phyloP scores from a whole-genome alignment of 1,140 invertebrate genomes.

The Delia radicum region DNA sequence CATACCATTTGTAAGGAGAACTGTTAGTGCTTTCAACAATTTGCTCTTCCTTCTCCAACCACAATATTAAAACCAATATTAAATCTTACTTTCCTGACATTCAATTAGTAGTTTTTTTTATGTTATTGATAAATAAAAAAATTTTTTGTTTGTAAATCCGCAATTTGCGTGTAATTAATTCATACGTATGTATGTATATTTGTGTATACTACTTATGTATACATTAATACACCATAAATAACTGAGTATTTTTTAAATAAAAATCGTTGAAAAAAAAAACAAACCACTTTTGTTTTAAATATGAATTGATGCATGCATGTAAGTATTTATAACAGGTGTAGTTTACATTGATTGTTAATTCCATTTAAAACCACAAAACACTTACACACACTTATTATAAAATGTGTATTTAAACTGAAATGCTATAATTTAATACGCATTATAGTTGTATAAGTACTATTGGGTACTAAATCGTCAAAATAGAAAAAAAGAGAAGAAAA shows the following conservation, averaged over 20 bases:
- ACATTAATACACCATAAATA: neutral
- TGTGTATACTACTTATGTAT: neutral
- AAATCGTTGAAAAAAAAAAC: no score
- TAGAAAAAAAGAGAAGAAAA: no score
- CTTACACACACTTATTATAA: no score
- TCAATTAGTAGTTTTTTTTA: neutral
- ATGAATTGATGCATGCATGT: no score
- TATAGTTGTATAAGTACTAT: no score
- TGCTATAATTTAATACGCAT: no score
- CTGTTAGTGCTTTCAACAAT: neutral
- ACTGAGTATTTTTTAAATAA: conserved; percentile 5
- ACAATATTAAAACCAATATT: neutral
- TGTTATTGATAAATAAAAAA: neutral
- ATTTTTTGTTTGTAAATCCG: conserved; percentile 14
- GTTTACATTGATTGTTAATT: conserved; percentile 20
- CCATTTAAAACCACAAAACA: neutral
- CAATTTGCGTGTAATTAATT: conserved; percentile 20
- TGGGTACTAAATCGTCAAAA: no score
- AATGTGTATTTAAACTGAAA: no score
- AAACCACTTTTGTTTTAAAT: neutral
- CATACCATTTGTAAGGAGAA: neutral
- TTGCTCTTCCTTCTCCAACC: neutral
- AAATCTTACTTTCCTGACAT: neutral
- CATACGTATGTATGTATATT: neutral
- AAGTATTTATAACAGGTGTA: conserved; percentile 3